Conservation (phyloP, 2,113 vertebrate genomes). For the Diadophis punctatus region DNA sequence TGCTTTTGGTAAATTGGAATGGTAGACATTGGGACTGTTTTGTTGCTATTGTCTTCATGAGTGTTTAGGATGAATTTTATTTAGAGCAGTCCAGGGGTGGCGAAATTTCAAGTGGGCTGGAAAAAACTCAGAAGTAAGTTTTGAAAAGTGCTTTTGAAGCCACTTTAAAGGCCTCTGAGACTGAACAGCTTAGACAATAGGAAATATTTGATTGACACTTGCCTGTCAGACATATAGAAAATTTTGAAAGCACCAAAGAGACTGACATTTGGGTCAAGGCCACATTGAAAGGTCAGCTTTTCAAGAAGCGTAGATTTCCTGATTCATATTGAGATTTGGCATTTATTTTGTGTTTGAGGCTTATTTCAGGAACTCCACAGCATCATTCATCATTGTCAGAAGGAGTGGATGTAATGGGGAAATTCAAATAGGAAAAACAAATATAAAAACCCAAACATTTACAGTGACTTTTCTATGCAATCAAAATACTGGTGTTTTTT, state of each 20-base stretch:
- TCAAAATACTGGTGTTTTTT: neutral
- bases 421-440: neutral
- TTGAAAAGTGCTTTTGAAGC: neutral
- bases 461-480: neutral
- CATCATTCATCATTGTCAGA: slow-evolving; percentile 10
- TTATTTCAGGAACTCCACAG: neutral
- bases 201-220: neutral
- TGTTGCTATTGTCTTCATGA: neutral
- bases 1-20: neutral
- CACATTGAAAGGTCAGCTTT: slow-evolving; percentile 6
- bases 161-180: neutral
- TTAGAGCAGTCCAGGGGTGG: no score
- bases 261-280: slow-evolving; percentile 11
- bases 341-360: slow-evolving; percentile 10
- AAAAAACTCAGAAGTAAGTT: neutral
- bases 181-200: neutral
- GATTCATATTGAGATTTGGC: neutral
- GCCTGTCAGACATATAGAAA: neutral
- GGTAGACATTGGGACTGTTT: neutral
- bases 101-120: neutral
- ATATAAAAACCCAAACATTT: neutral
- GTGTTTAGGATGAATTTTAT: neutral
- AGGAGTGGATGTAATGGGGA: neutral
- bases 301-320: neutral
- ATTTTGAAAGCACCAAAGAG: neutral